A percentile compares a stretch with the other conserved stretches of the same genome.
phyloP scores from a whole-genome alignment of 2,888 invertebrate species.

The Carabus problematicus region DNA sequence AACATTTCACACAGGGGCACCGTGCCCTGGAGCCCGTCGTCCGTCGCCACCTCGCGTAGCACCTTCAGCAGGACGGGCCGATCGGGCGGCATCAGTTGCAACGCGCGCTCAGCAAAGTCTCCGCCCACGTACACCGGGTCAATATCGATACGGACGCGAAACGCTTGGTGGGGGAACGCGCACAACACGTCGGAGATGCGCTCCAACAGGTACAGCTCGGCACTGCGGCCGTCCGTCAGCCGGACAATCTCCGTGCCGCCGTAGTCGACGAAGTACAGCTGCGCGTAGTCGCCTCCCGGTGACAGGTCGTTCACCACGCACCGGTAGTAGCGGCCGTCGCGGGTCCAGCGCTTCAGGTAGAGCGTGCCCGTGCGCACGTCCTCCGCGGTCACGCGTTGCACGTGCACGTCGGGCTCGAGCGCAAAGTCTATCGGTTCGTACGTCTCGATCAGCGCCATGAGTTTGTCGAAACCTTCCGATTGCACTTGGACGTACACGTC shows the following conservation, averaged over 20 bases:
- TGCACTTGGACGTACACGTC: conserved; percentile 59
- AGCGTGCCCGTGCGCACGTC: conserved; percentile 47
- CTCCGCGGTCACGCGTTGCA: conserved; percentile 54
- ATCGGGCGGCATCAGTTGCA: conserved; percentile 63
- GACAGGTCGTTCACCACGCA: conserved; percentile 59
- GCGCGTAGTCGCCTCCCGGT: conserved; percentile 55
- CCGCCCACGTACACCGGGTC: conserved; percentile 48
- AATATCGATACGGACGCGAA: conserved; percentile 49
- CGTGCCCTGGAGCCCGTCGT: neutral
- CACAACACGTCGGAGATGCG: conserved; percentile 56
- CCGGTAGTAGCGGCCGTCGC: conserved; percentile 60
- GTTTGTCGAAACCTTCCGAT: conserved; percentile 51
- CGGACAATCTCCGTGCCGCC: conserved; percentile 61
- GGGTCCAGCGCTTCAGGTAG: conserved; percentile 60
- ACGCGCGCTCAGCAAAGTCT: conserved; percentile 55
- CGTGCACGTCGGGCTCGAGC: conserved; percentile 40
- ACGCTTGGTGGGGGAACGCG: conserved; percentile 59
- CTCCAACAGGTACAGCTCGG: conserved; percentile 61
- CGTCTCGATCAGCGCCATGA: conserved; percentile 11
- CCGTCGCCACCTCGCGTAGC: conserved; percentile 47
- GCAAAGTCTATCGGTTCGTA: conserved; percentile 14
- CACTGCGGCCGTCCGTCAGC: conserved; percentile 42
- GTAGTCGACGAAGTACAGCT: conserved; percentile 64
- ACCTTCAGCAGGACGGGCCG: conserved; percentile 66
- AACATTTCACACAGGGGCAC: conserved; percentile 71